Percentiles rank a stretch among this genome's conserved stretches.
These are phyloP conservation scores for Lamproptera curius DNA, from an alignment of 2,888 invertebrate species.

Conservation along the genomic window DNA sequence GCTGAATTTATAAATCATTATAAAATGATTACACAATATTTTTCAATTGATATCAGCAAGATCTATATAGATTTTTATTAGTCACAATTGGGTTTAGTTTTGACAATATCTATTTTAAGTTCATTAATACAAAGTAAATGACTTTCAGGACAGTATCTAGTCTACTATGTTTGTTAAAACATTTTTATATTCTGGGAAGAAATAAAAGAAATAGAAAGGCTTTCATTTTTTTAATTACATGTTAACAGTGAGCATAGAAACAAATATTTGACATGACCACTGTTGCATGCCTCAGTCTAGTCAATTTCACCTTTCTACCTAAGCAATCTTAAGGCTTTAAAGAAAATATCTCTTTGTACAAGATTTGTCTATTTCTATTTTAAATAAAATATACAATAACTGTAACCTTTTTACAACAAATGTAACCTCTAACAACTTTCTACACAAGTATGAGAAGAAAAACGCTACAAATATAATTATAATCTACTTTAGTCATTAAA, in stretches of 20 bases:
- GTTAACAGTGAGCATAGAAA: slow-evolving; percentile 44
- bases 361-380: slow-evolving; percentile 59
- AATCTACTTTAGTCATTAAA: slow-evolving; percentile 12
- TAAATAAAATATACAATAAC: slow-evolving; percentile 48
- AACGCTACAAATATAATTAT: slow-evolving; percentile 17
- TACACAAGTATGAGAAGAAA: slow-evolving; percentile 33
- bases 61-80: too few relatives aligned
- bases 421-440: slow-evolving; percentile 45
- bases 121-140: too few relatives aligned
- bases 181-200: too few relatives aligned
- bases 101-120: too few relatives aligned
- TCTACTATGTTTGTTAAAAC: background rate
- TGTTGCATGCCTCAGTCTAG: slow-evolving; percentile 42
- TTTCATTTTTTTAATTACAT: slow-evolving; percentile 47
- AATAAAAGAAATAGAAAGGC: slow-evolving; percentile 20
- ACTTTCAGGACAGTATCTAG: too few relatives aligned
- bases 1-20: too few relatives aligned
- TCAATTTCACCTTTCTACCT: slow-evolving; percentile 58
- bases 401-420: slow-evolving; percentile 54
- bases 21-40: too few relatives aligned
- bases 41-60: too few relatives aligned
- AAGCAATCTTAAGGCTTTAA: slow-evolving; percentile 53
- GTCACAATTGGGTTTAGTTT: too few relatives aligned
- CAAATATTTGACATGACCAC: slow-evolving; percentile 35
- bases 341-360: slow-evolving; percentile 69